These are phyloP conservation scores for Coptotermes formosanus DNA, from an alignment of 1,140 invertebrate species.

Conservation along the genomic window DNA sequence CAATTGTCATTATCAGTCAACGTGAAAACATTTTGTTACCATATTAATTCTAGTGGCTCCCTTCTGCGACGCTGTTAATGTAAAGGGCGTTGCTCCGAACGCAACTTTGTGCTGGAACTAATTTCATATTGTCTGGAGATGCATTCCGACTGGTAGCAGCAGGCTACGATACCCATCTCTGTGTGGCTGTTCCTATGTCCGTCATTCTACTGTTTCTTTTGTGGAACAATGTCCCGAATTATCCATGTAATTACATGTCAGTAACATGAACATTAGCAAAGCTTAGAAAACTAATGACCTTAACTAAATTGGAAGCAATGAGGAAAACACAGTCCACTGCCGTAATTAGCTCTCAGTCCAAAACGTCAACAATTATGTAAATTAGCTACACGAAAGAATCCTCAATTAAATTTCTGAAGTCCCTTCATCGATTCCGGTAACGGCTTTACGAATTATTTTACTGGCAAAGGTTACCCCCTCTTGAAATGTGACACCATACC, in stretches of 20 bases:
- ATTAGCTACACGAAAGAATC: no score
- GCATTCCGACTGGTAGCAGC: not conserved
- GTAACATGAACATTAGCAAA: not conserved
- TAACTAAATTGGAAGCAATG: not conserved
- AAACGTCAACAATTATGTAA: no score
- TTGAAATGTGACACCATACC: no score
- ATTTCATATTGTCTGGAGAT: not conserved
- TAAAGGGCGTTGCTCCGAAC: not conserved
- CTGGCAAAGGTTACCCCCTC: no score
- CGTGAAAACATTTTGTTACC: not conserved
- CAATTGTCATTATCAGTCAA: not conserved
- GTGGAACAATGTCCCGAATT: not conserved
- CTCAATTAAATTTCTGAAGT: no score
- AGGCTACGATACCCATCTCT: not conserved
- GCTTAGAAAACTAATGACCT: not conserved
- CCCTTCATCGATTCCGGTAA: no score
- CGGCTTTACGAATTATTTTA: no score
- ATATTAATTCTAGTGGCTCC: not conserved
- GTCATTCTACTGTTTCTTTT: not conserved
- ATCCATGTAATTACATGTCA: not conserved
- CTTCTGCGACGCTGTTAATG: not conserved
- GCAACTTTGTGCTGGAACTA: not conserved
- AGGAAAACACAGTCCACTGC: no score
- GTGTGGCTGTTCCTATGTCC: not conserved
- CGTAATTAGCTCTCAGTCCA: not conserved